Evolutionary conservation across 2,113 vertebrate genomes (phyloP), one percentile per base, ranked within the genome.

Genomic region (Zosterops pallidus): DNA sequence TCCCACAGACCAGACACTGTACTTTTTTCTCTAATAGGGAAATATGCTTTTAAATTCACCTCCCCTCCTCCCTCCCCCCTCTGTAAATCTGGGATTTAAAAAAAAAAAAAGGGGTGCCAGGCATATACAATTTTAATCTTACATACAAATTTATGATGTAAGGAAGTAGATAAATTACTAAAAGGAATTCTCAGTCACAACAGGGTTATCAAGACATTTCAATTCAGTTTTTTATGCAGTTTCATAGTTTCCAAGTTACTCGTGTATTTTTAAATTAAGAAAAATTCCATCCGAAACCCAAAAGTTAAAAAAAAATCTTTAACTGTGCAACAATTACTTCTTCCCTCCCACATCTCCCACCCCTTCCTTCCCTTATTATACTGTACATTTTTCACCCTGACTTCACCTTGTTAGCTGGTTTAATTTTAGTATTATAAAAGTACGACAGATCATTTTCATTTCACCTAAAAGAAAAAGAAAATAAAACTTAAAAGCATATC

Each of bases 321-420:
- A 91, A 83, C 76, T 91, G 92, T 96, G 97, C 97, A 97, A 94
- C 37, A 93, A 86, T 69, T 68, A 93, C 85, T 85, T 83, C n/a
- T 89, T 87, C 78, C 92, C 92, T 87, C 77, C 50, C 95, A 24
- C 35, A 28, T 22, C 23, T 90, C 95, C 96, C 62, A 83, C 80
- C 91, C 93, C 60, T 64, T 74, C 89, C 57, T 72, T 71, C 79
- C 92, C 81, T 47, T 44, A 70, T 96, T 97, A 96, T 96, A 94
- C 94, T 96, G 94, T 97, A 97, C 93, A 97, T 86, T 86, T 89
- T 96, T 95, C 96, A 98, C 96, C 97, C 97, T 97, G 96, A 98
- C 97, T 97, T 96, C 90, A 98, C 96, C 90, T 97, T 91, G 78
- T 97, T 95, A 96, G 96, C 98, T 98, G 97, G 96, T 97, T 98